Base-by-base conservation (phyloP, 64 coral and sea anemone species). In the Dendronephthya gigantea region DNA sequence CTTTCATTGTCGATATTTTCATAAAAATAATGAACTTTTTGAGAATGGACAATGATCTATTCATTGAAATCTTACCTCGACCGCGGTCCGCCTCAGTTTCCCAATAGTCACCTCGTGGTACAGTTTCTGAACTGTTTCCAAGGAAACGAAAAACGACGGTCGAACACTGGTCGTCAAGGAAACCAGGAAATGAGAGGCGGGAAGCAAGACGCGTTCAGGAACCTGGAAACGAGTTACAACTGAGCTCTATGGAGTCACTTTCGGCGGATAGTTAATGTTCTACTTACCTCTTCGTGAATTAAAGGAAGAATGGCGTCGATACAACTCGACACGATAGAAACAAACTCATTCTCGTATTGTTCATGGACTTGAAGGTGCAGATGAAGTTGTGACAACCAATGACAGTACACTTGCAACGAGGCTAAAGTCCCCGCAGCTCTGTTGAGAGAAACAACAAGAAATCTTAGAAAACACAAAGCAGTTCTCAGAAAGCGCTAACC, bases 321-420 rank as follows among this genome's bases (percentile, higher is more conserved):
- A 49, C 82, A 85, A 38, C 89, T 83, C 3, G 94, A 97, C 38
- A 97, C 88, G 28, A 97, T 92, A 27, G 92, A 86, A 17, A 90
- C 92, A 93, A 97, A 93, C 34, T 97, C 93, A 74, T 93, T 86
- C 38, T 97, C 91, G 69, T 93, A 89, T 41, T 97, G 94, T 39
- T 93, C 86, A 43, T 97, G 94, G 35, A 92, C 86, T 41, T 97
- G 92, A 27, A 88, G 91, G 58, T 97, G 91, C 10, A 91, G 48
- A 81, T 97, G 90, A 88, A 89, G 93, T 79, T 97, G 94, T 23
- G 90, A 83, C 68, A 97, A 58, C 94, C 94, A 97, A 29, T 97
- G 94, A 52, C 91, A 97, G 50, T 97, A 97, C 0, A 89, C 94
- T 62, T 97, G 94, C 25, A 97, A 34, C 25, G 94, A 89, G 7